Conservation (phyloP, 2,888 invertebrate genomes). For the Drosophila vallismaia region DNA sequence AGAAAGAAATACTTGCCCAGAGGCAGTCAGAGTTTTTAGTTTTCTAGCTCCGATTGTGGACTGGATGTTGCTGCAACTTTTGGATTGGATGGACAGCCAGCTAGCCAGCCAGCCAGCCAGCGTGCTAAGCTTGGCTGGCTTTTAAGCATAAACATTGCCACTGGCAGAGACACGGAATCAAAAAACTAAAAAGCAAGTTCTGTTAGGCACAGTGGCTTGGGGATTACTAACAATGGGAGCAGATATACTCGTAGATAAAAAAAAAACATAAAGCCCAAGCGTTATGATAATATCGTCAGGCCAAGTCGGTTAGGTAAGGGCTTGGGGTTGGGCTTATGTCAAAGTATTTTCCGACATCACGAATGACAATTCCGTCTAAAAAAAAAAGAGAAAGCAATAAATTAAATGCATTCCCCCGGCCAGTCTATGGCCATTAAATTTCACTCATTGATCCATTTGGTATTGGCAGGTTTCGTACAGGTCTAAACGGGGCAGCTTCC, state of each 20-base stretch:
- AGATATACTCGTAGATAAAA: conserved; percentile 27
- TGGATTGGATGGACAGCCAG: conserved; percentile 47
- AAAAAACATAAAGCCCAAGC: not conserved
- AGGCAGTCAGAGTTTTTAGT: conserved; percentile 49
- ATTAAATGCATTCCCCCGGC: conserved; percentile 23
- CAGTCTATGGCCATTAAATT: conserved; percentile 42
- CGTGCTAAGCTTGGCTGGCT: conserved; percentile 70
- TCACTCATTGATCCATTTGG: conserved; percentile 54
- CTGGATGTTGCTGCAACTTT: conserved; percentile 41
- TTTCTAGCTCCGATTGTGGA: conserved; percentile 20
- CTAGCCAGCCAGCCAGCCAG: conserved; percentile 39
- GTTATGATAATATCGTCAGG: conserved; percentile 25
- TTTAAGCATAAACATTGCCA: conserved; percentile 65
- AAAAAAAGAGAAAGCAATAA: conserved; percentile 40
- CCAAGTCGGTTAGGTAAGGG: conserved; percentile 29
- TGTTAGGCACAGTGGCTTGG: conserved; percentile 70
- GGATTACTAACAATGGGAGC: conserved; percentile 33
- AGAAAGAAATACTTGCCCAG: conserved; percentile 41
- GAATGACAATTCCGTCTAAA: conserved; percentile 25
- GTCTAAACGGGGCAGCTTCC: conserved; percentile 12
- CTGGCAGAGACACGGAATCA: conserved; percentile 43
- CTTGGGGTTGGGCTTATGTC: conserved; percentile 17
- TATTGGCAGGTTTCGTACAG: conserved; percentile 43
- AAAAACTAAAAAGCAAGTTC: conserved; percentile 56
- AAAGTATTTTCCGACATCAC: conserved; percentile 25